phyloP scores from a whole-genome alignment of 2,113 vertebrate species.

The Chauna torquata region DNA sequence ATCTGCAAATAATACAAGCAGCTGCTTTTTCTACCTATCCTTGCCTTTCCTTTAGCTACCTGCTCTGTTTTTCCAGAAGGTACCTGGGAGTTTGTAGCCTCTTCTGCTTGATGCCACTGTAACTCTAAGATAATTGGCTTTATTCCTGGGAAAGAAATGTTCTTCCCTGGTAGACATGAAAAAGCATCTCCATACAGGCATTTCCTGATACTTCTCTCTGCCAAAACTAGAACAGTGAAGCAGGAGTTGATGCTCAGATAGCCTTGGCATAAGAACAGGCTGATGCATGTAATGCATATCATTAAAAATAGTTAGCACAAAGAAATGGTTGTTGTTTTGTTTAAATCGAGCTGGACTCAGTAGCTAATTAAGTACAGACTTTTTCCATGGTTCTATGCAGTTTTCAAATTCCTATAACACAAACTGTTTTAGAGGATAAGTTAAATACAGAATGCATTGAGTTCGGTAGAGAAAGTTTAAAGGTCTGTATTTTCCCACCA shows the following conservation, averaged over 20 bases:
- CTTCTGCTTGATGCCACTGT: neutral
- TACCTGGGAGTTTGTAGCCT: neutral
- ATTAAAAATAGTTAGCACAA: constrained; percentile 70
- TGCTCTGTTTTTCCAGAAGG: neutral
- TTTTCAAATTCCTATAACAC: constrained; percentile 79
- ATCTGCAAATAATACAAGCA: neutral
- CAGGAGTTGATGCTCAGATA: neutral
- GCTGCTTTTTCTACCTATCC: neutral
- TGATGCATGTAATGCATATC: constrained; percentile 65
- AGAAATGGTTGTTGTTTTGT: constrained; percentile 70
- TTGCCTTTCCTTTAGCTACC: neutral
- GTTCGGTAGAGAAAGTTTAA: constrained; percentile 82
- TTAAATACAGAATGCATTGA: constrained; percentile 81
- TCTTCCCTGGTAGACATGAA: constrained; percentile 13
- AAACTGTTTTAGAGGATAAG: constrained; percentile 76
- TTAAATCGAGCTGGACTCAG: constrained; percentile 54
- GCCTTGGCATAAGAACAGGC: constrained; percentile 52
- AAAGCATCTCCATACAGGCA: constrained; percentile 34
- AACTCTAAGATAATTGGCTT: neutral
- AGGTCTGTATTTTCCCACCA: constrained; percentile 90
- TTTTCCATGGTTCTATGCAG: constrained; percentile 68
- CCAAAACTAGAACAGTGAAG: constrained; percentile 45
- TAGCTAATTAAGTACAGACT: constrained; percentile 74
- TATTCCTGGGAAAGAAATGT: neutral
- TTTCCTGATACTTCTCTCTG: constrained; percentile 35